These are phyloP conservation scores for Strigamia transsilvanica DNA, from an alignment of 2,888 invertebrate species.

Conservation along the genomic window DNA sequence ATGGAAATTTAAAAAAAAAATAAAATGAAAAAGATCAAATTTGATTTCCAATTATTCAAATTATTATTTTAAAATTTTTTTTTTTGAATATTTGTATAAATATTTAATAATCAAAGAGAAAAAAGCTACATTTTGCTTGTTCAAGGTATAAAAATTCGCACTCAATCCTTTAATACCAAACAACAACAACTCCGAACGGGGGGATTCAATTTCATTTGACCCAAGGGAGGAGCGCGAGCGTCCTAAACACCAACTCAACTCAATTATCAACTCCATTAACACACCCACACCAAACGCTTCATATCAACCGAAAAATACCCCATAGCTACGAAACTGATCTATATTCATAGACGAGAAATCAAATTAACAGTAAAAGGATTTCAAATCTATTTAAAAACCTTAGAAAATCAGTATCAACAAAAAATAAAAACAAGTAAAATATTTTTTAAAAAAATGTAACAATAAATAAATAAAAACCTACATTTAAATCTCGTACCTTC, in stretches of 20 bases:
- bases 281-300: conserved; percentile 28
- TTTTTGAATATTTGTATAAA: not conserved
- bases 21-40: not conserved
- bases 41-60: not conserved
- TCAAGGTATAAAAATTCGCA: too few species aligned
- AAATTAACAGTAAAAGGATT: conserved; percentile 11
- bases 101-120: not conserved
- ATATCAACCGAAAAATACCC: conserved; percentile 20
- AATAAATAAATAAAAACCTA: not conserved
- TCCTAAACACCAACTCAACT: conserved; percentile 32
- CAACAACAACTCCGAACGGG: conserved; percentile 9
- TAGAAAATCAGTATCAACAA: too few species aligned
- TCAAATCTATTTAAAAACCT: not conserved
- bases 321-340: conserved; percentile 32
- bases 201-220: conserved; percentile 40
- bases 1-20: too few species aligned
- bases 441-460: not conserved
- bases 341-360: conserved; percentile 27
- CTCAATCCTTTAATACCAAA: conserved; percentile 28
- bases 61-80: not conserved
- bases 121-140: too few species aligned
- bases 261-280: conserved; percentile 43
- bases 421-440: too few species aligned
- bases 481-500: conserved; percentile 44
- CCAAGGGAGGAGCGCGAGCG: conserved; percentile 25